Evolutionary conservation across 2,113 vertebrate genomes (phyloP).

Genomic region (Pristiophorus japonicus): DNA sequence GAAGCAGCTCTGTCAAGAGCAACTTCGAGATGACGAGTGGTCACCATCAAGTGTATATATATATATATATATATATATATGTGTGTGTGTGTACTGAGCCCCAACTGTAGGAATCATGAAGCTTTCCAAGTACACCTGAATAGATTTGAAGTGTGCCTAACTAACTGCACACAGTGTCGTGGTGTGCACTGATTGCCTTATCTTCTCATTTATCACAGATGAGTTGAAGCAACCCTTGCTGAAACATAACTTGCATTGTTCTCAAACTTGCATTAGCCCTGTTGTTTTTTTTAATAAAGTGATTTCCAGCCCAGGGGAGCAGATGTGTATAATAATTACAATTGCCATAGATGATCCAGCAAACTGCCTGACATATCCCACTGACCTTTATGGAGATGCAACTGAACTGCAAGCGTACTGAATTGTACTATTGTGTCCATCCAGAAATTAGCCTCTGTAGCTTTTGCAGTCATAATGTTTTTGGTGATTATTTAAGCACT

Average conservation of each 20-base stretch:
- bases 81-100: too few relatives aligned
- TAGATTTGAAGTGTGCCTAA: constrained; percentile 78
- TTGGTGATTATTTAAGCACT: constrained; percentile 3
- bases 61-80: constrained; percentile 58
- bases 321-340: constrained; percentile 35
- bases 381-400: constrained; percentile 3
- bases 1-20: constrained; percentile 59
- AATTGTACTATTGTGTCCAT: neutral
- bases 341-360: neutral
- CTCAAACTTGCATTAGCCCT: constrained; percentile 70
- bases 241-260: constrained; percentile 86
- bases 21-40: constrained; percentile 64
- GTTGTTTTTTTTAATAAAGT: constrained; percentile 56
- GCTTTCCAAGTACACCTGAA: constrained; percentile 73
- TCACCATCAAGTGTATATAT: constrained; percentile 60
- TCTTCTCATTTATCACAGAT: constrained; percentile 99
- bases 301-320: constrained; percentile 52
- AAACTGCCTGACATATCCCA: neutral
- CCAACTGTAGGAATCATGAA: constrained; percentile 62
- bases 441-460: neutral
- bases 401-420: neutral
- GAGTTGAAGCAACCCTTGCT: constrained; percentile 99
- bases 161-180: constrained; percentile 76
- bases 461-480: neutral
- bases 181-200: constrained; percentile 97